A percentile compares a stretch with the other conserved stretches of the same genome.
These are phyloP conservation scores for Arremon aurantiirostris DNA, from an alignment of 2,797 vertebrate species.

Conservation along the genomic window DNA sequence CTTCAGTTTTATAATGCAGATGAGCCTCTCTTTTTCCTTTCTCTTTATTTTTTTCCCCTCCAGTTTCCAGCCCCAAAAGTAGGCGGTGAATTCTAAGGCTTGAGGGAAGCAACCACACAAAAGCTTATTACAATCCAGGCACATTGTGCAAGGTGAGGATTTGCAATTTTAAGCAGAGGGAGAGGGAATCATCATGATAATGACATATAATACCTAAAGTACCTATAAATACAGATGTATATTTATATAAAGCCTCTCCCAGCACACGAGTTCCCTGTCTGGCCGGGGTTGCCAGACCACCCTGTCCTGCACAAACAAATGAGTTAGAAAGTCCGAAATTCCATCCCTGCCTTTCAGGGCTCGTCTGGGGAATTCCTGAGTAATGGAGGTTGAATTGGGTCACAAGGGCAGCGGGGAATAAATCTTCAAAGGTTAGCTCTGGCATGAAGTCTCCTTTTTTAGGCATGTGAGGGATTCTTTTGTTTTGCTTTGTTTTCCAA, in stretches of 20 bases:
- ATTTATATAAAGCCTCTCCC: slow-evolving; percentile 38
- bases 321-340: slow-evolving; percentile 82
- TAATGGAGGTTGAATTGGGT: slow-evolving; percentile 84
- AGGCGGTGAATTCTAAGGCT: slow-evolving; percentile 33
- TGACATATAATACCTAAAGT: not conserved
- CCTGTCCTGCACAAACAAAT: slow-evolving; percentile 85
- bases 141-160: slow-evolving; percentile 58
- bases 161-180: slow-evolving; percentile 63
- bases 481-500: slow-evolving; percentile 60
- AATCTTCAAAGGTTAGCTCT: slow-evolving; percentile 48
- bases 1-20: slow-evolving; percentile 65
- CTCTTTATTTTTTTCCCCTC: not conserved
- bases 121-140: slow-evolving; percentile 29
- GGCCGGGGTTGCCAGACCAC: slow-evolving; percentile 81
- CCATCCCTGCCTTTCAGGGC: slow-evolving; percentile 75
- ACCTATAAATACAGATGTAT: slow-evolving; percentile 34
- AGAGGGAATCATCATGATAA: slow-evolving; percentile 34
- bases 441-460: slow-evolving; percentile 62
- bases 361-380: slow-evolving; percentile 83
- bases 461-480: slow-evolving; percentile 60
- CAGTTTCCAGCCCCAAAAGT: slow-evolving; percentile 21
- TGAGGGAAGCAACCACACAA: slow-evolving; percentile 7
- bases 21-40: not conserved
- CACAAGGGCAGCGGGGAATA: slow-evolving; percentile 48
- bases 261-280: slow-evolving; percentile 67